Evolutionary conservation across 2,888 invertebrate genomes (phyloP).

Genomic region (Lochmaea crataegi): DNA sequence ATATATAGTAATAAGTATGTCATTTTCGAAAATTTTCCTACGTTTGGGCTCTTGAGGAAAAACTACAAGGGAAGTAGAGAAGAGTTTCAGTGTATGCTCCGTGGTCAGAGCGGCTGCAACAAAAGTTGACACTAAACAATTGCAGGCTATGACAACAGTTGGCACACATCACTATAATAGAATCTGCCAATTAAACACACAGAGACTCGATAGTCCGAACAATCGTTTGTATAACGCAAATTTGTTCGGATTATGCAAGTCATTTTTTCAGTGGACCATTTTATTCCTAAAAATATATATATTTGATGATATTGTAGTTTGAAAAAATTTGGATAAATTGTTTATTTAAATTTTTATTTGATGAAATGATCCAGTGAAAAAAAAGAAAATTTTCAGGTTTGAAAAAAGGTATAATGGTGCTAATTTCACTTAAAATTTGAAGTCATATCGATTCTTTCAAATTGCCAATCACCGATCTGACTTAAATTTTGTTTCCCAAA

Average conservation of each 20-base stretch:
- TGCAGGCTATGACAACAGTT: slow-evolving; percentile 65
- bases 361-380: slow-evolving; percentile 44
- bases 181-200: slow-evolving; percentile 61
- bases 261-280: slow-evolving; percentile 49
- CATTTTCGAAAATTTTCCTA: slow-evolving; percentile 39
- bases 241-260: slow-evolving; percentile 45
- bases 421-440: slow-evolving; percentile 35
- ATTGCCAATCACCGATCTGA: slow-evolving; percentile 53
- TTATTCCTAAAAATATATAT: neutral
- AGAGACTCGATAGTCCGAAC: slow-evolving; percentile 27
- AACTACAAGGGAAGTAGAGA: slow-evolving; percentile 57
- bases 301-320: too few relatives aligned
- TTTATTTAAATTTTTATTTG: neutral
- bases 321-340: too few relatives aligned
- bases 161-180: slow-evolving; percentile 64
- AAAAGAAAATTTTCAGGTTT: slow-evolving; percentile 43
- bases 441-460: slow-evolving; percentile 31
- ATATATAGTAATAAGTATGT: neutral
- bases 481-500: slow-evolving; percentile 24
- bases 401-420: slow-evolving; percentile 42
- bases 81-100: slow-evolving; percentile 59
- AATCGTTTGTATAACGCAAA: slow-evolving; percentile 40
- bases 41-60: slow-evolving; percentile 49
- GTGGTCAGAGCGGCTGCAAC: slow-evolving; percentile 66
- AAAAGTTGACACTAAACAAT: slow-evolving; percentile 61